A percentile compares a stretch with the other conserved stretches of the same genome.
These are phyloP conservation scores for Phalacrocorax carbo DNA, from an alignment of 2,113 vertebrate species.

Conservation along the genomic window DNA sequence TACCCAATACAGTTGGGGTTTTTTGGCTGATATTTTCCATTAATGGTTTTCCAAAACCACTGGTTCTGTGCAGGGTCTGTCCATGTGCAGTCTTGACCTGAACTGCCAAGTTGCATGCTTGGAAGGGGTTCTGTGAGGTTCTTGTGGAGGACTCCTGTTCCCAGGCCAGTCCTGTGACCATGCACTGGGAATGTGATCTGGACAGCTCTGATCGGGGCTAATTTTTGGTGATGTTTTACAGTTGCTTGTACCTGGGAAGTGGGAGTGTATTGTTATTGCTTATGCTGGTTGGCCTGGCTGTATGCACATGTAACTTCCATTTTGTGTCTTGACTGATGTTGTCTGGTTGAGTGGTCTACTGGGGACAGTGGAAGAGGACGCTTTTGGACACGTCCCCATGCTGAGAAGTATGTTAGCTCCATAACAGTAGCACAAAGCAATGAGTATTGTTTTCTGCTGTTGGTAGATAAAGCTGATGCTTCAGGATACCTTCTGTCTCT, in stretches of 20 bases:
- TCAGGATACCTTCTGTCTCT: background rate
- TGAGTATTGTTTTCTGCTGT: background rate
- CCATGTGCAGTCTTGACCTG: background rate
- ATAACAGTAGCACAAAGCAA: background rate
- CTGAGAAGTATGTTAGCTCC: background rate
- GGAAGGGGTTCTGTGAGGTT: background rate
- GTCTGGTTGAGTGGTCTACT: background rate
- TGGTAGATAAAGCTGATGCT: background rate
- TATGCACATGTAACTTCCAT: background rate
- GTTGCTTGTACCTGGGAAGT: background rate
- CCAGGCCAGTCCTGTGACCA: background rate
- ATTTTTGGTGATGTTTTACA: background rate
- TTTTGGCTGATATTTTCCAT: background rate
- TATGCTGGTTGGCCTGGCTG: background rate
- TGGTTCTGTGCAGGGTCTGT: background rate
- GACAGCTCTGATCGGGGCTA: background rate
- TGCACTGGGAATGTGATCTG: background rate
- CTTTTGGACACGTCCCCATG: accelerated
- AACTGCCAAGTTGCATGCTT: background rate
- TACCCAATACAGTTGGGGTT: background rate
- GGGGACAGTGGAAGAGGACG: background rate
- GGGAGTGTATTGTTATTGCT: background rate
- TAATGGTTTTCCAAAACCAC: background rate
- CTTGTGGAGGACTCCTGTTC: background rate
- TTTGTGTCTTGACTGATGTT: background rate